These are phyloP conservation scores for Esperia sulphurella DNA, from an alignment of 2,888 invertebrate species.

Conservation along the genomic window DNA sequence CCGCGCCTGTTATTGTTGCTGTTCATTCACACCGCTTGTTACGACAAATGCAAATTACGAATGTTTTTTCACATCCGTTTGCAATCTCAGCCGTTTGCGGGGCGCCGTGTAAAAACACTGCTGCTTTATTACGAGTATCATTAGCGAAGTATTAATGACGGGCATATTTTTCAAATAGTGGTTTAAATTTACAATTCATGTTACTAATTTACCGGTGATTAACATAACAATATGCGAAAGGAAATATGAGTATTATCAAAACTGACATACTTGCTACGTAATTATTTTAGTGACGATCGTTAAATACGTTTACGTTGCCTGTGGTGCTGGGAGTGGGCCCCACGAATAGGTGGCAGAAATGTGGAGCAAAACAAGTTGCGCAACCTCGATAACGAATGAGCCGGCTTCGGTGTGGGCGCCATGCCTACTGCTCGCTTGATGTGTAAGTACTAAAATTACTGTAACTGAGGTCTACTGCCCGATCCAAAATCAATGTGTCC, in stretches of 20 bases:
- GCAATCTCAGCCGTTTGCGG: constrained; percentile 18
- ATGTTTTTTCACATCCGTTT: constrained; percentile 24
- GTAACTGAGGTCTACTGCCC: background rate
- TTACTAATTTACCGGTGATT: background rate
- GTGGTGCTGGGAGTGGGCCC: constrained; percentile 15
- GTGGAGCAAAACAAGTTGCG: constrained; percentile 27
- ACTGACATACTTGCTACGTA: background rate
- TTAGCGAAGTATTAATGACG: constrained; percentile 3
- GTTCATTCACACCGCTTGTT: constrained; percentile 43
- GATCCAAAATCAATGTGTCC: background rate
- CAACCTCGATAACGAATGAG: constrained; percentile 15
- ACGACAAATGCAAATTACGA: constrained; percentile 39
- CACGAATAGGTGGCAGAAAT: constrained; percentile 14
- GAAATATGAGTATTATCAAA: background rate
- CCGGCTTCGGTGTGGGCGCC: constrained; percentile 11
- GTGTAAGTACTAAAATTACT: constrained; percentile 11
- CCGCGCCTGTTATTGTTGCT: constrained; percentile 23
- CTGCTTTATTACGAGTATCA: constrained; percentile 4
- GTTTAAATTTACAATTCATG: constrained; percentile 5
- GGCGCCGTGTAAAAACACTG: constrained; percentile 10
- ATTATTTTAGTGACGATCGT: constrained; percentile 4
- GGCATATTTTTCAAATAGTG: constrained; percentile 1
- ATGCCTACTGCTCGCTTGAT: constrained; percentile 11
- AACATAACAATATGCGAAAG: constrained; percentile 1
- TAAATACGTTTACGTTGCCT: constrained; percentile 7